phyloP scores from a whole-genome alignment of 2,113 vertebrate species.

The Empidonax traillii region DNA sequence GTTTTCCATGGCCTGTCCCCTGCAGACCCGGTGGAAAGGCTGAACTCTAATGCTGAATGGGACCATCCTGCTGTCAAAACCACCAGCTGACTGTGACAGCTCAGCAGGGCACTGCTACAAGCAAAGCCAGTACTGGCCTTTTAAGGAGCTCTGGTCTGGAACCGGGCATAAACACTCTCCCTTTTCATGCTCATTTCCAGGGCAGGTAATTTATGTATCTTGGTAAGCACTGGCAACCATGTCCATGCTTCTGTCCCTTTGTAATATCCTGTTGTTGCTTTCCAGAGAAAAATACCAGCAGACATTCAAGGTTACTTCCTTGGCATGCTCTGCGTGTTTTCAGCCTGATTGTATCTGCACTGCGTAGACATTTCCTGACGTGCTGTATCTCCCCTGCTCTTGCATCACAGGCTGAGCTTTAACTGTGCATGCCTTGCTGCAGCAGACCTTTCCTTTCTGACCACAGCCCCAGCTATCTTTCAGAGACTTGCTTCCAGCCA shows the following conservation, averaged over 20 bases:
- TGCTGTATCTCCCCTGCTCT: slow-evolving; percentile 1
- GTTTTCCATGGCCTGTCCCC: not conserved
- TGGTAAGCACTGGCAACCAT: slow-evolving; percentile 12
- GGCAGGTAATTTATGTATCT: slow-evolving; percentile 30
- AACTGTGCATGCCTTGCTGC: not conserved
- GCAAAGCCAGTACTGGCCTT: rapidly evolving
- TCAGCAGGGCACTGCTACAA: not conserved
- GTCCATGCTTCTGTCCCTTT: slow-evolving; percentile 13
- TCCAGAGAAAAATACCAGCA: slow-evolving; percentile 57
- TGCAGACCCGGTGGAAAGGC: not conserved
- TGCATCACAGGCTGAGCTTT: slow-evolving; percentile 1
- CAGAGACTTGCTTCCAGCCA: not conserved
- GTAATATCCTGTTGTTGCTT: slow-evolving; percentile 63
- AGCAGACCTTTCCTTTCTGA: not conserved
- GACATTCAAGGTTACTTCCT: slow-evolving; percentile 62
- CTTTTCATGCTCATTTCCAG: not conserved
- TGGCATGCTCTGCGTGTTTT: slow-evolving; percentile 39
- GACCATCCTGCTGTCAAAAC: not conserved
- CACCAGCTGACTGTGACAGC: not conserved
- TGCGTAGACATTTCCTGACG: slow-evolving; percentile 16
- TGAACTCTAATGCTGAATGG: not conserved
- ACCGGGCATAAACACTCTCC: not conserved
- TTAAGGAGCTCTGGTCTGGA: not conserved
- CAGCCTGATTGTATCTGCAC: slow-evolving; percentile 21
- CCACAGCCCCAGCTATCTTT: not conserved